Conservation (phyloP, 2,113 vertebrate species). For the Crotophaga sulcirostris region DNA sequence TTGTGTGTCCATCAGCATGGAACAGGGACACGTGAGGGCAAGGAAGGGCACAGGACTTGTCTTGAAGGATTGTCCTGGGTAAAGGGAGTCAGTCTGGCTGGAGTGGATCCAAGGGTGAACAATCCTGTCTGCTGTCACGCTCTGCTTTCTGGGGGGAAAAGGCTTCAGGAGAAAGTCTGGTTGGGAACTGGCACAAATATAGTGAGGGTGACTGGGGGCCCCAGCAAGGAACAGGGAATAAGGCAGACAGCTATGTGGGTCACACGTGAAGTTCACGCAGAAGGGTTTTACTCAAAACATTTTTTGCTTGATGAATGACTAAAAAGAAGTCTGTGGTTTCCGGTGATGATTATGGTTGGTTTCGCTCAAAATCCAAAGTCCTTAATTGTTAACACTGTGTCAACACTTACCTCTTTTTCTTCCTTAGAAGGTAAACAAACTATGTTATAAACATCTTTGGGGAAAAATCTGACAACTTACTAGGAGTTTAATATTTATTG, state of each 20-base stretch:
- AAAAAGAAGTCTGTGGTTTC: background rate
- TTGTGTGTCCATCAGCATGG: slow-evolving; percentile 27
- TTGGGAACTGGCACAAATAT: background rate
- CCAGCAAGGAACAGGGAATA: background rate
- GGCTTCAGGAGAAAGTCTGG: background rate
- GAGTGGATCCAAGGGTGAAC: slow-evolving; percentile 30
- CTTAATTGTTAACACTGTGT: background rate
- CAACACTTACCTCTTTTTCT: background rate
- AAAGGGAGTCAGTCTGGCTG: slow-evolving; percentile 54
- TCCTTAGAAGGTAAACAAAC: background rate
- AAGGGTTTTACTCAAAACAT: background rate
- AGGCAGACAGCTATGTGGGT: background rate
- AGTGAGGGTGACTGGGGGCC: fast-evolving
- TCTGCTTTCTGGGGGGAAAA: background rate
- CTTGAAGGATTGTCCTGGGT: slow-evolving; percentile 55
- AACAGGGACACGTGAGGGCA: background rate
- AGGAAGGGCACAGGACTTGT: background rate
- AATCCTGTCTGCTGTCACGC: background rate
- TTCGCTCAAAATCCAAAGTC: background rate
- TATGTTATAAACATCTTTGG: background rate
- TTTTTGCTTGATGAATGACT: background rate
- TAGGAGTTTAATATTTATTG: background rate
- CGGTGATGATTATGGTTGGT: background rate
- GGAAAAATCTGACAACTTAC: background rate
- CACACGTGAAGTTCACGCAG: background rate